These are phyloP conservation scores for Chascanopsetta lugubris DNA, from an alignment of 2,113 vertebrate genomes.

Conservation along the genomic window DNA sequence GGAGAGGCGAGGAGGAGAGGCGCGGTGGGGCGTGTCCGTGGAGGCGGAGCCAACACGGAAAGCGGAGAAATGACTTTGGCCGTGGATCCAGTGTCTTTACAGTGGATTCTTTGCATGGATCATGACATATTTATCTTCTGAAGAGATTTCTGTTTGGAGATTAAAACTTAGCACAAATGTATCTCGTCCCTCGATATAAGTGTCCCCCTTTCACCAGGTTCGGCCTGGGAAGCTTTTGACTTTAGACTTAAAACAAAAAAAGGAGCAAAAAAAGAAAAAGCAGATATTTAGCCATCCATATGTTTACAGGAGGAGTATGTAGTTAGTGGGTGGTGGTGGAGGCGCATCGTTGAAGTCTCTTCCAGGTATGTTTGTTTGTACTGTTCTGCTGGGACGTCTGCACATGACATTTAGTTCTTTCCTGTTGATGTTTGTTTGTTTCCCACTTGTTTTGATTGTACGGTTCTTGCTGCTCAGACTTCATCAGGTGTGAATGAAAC, in stretches of 20 bases:
- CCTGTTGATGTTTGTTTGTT: conserved; percentile 30
- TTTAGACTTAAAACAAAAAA: conserved; percentile 40
- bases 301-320: conserved; percentile 53
- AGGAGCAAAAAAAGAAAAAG: conserved; percentile 36
- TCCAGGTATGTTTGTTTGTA: conserved; percentile 36
- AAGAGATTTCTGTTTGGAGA: conserved; percentile 52
- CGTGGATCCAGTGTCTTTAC: conserved; percentile 22
- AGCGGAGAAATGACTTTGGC: conserved; percentile 6
- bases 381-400: conserved; percentile 60
- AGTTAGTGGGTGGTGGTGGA: conserved; percentile 45
- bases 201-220: conserved; percentile 22
- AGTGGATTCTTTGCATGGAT: conserved; percentile 35
- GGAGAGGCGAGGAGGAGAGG: conserved; percentile 47
- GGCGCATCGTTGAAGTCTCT: conserved; percentile 32
- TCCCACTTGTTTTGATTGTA: conserved; percentile 60
- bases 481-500: conserved; percentile 61
- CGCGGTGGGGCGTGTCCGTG: conserved; percentile 18
- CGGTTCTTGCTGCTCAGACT: conserved; percentile 65
- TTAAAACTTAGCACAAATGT: conserved; percentile 30
- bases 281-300: conserved; percentile 30
- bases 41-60: neutral
- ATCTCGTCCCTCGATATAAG: conserved; percentile 8
- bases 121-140: conserved; percentile 34
- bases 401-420: conserved; percentile 40
- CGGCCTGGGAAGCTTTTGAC: neutral